phyloP scores from a whole-genome alignment of 2,797 vertebrate genomes.

The Graptemys geographica region DNA sequence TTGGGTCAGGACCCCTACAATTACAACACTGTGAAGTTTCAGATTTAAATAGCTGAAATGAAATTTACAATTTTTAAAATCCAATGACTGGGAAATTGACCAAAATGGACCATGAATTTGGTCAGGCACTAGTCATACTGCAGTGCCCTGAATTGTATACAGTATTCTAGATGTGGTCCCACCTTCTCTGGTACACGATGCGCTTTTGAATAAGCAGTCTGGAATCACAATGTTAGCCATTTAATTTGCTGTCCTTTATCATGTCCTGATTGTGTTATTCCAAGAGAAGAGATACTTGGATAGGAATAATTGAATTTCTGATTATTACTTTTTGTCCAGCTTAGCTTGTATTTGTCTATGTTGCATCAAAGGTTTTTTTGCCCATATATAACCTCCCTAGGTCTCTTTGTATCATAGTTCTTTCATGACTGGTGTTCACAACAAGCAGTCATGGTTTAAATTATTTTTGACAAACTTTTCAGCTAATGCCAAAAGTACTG shows the following conservation, averaged over 20 bases:
- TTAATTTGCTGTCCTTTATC: background rate
- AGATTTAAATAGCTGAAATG: no score
- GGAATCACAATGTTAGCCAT: background rate
- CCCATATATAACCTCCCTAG: background rate
- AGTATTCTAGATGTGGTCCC: background rate
- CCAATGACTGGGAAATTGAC: no score
- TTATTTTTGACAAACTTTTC: background rate
- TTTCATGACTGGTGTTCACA: background rate
- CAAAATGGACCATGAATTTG: no score
- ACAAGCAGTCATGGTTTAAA: background rate
- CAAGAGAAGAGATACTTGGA: no score
- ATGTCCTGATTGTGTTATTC: background rate
- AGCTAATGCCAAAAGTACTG: background rate
- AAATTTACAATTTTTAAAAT: no score
- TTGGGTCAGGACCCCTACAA: no score
- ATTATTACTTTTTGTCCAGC: background rate
- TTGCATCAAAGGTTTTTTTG: background rate
- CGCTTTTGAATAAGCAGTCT: background rate
- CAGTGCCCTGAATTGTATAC: background rate
- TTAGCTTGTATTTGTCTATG: background rate
- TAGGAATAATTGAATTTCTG: background rate
- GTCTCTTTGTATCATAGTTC: background rate
- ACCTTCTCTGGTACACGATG: background rate
- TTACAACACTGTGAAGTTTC: no score
- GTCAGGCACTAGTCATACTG: background rate